A percentile compares a stretch with the other conserved stretches of the same genome.
Evolutionary conservation across 2,113 vertebrate genomes (phyloP).

Genomic region (Serilophus lunatus): DNA sequence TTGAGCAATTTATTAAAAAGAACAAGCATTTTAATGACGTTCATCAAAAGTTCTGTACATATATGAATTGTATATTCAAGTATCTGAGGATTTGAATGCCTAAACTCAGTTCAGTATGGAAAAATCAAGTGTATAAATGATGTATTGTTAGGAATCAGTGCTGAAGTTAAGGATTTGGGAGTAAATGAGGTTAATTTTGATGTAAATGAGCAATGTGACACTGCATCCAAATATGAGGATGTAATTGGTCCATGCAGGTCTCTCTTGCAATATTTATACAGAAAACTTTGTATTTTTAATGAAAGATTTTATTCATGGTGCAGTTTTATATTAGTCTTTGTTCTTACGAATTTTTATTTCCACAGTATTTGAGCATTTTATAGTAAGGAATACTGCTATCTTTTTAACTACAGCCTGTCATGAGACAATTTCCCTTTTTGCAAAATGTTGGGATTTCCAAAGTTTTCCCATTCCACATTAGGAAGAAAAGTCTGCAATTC

Average conservation of each 20-base stretch:
- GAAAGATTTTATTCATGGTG: background rate
- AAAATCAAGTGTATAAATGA: conserved; percentile 37
- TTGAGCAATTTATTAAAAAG: conserved; percentile 39
- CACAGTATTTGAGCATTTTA: background rate
- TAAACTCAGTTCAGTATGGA: background rate
- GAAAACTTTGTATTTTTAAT: background rate
- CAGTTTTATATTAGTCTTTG: background rate
- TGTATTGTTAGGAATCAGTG: background rate
- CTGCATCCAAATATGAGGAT: background rate
- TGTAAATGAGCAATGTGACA: conserved; percentile 10
- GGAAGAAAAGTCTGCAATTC: background rate
- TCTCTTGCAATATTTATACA: background rate
- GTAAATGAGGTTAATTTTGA: conserved; percentile 37
- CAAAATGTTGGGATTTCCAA: background rate
- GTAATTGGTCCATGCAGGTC: background rate
- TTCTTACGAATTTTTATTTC: background rate
- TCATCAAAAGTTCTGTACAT: conserved; percentile 16
- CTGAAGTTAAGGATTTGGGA: background rate
- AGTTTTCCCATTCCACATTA: background rate
- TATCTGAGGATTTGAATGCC: background rate
- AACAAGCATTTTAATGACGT: conserved; percentile 49
- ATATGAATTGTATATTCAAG: conserved; percentile 28
- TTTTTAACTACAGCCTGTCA: background rate
- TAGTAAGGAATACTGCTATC: background rate
- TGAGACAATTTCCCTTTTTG: background rate